Conservation (phyloP, 1,140 invertebrate species). For the Psix sp. region DNA sequence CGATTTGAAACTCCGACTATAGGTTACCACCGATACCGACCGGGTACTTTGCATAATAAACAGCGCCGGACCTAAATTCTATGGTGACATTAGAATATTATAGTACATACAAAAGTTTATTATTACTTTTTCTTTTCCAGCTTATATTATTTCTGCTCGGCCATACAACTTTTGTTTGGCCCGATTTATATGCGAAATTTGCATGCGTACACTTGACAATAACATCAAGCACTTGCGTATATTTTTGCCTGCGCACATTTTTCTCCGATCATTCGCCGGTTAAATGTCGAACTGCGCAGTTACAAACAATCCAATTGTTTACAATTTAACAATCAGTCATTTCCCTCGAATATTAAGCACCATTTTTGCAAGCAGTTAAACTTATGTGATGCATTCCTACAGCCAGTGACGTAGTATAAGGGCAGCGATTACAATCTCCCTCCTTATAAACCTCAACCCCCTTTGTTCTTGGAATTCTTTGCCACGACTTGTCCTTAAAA, state of each 20-base stretch:
- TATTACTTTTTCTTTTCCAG: constrained; percentile 32
- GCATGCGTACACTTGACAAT: no score
- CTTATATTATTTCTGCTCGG: neutral
- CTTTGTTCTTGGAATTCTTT: no score
- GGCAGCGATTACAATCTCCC: constrained; percentile 13
- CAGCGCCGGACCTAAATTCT: constrained; percentile 38
- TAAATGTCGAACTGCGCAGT: no score
- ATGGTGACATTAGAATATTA: constrained; percentile 50
- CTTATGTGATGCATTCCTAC: constrained; percentile 36
- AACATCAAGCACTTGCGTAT: no score
- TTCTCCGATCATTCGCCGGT: no score
- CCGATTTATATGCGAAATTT: no score
- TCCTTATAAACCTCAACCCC: constrained; percentile 14
- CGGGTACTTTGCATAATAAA: constrained; percentile 44
- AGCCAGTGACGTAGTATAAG: constrained; percentile 24
- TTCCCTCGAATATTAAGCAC: no score
- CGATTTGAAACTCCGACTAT: constrained; percentile 48
- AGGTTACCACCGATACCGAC: constrained; percentile 40
- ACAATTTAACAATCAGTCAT: no score
- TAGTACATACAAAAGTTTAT: constrained; percentile 33
- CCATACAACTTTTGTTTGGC: neutral
- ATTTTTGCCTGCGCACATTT: no score
- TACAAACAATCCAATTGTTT: no score
- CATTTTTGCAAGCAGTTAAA: constrained; percentile 35
- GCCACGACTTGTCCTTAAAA: no score